Evolutionary conservation across 2,888 invertebrate genomes (phyloP).

Genomic region (Hyposoter didymator): DNA sequence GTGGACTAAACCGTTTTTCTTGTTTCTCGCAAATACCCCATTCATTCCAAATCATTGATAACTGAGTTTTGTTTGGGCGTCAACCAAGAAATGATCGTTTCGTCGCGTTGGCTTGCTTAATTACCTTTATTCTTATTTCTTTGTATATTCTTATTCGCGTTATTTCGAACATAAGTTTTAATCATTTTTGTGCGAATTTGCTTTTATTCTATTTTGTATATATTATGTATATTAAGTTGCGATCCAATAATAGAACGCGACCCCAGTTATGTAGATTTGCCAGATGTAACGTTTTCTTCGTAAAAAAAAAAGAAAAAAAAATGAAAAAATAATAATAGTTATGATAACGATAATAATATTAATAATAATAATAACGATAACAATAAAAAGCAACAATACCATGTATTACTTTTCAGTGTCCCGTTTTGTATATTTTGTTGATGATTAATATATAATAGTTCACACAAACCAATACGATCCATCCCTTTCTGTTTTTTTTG

Average conservation of each 20-base stretch:
- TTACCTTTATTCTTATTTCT: slow-evolving; percentile 70
- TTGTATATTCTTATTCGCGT: slow-evolving; percentile 77
- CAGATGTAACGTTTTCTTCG: slow-evolving; percentile 76
- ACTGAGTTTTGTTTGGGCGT: slow-evolving; percentile 40
- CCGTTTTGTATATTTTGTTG: slow-evolving; percentile 80
- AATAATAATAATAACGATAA: slow-evolving; percentile 24
- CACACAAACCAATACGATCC: slow-evolving; percentile 65
- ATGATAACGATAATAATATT: too few relatives aligned
- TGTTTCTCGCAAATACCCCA: slow-evolving; percentile 65
- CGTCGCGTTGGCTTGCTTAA: slow-evolving; percentile 49
- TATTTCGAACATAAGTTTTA: slow-evolving; percentile 72
- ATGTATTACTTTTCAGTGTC: slow-evolving; percentile 74
- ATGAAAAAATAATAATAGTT: not conserved
- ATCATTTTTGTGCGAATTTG: slow-evolving; percentile 73
- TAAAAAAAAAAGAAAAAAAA: slow-evolving; percentile 58
- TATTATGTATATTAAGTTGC: slow-evolving; percentile 71
- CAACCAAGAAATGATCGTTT: slow-evolving; percentile 36
- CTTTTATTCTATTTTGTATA: slow-evolving; percentile 73
- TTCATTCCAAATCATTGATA: slow-evolving; percentile 73
- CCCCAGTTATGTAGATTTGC: slow-evolving; percentile 71
- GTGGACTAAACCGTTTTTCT: slow-evolving; percentile 68
- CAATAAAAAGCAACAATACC: slow-evolving; percentile 18
- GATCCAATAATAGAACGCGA: slow-evolving; percentile 69
- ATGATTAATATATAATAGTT: slow-evolving; percentile 77
- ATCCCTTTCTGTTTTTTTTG: slow-evolving; percentile 32